phyloP scores from a whole-genome alignment of 2,797 vertebrate genomes.

The Antennarius maculatus region DNA sequence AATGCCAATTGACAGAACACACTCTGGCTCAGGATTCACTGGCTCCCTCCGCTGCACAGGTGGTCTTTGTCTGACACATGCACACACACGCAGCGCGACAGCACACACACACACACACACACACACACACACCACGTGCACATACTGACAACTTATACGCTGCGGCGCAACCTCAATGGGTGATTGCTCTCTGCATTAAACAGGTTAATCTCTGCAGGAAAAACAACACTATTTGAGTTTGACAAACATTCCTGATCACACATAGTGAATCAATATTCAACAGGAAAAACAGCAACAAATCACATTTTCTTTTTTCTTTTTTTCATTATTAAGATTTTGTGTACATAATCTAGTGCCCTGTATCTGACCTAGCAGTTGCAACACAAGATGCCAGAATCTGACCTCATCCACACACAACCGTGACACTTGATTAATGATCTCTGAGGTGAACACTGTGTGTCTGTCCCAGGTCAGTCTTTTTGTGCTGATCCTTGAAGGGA shows the following conservation, averaged over 20 bases:
- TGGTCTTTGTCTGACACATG: conserved; percentile 73
- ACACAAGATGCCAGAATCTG: conserved; percentile 66
- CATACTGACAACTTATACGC: conserved; percentile 1
- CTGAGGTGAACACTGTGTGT: conserved; percentile 74
- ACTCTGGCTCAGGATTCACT: conserved; percentile 68
- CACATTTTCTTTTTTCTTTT: conserved; percentile 6
- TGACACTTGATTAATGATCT: conserved; percentile 79
- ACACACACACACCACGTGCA: conserved; percentile 16
- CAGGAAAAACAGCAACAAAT: conserved; percentile 53
- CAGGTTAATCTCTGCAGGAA: conserved; percentile 70
- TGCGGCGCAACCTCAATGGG: conserved; percentile 48
- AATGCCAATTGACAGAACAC: conserved; percentile 76
- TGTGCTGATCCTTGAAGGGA: conserved; percentile 80
- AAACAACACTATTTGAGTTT: conserved; percentile 72
- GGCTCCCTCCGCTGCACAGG: conserved; percentile 74
- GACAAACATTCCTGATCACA: conserved; percentile 74
- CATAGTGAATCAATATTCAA: conserved; percentile 57
- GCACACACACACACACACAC: conserved; percentile 11
- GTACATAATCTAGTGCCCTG: conserved; percentile 57
- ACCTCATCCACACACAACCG: conserved; percentile 67
- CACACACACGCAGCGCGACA: conserved; percentile 18
- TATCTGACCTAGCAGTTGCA: conserved; percentile 69
- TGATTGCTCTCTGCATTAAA: conserved; percentile 73
- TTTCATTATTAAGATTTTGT: conserved; percentile 50
- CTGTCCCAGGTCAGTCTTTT: conserved; percentile 79